phyloP scores from a whole-genome alignment of 1,140 invertebrate species.

The Danaus melanippus region DNA sequence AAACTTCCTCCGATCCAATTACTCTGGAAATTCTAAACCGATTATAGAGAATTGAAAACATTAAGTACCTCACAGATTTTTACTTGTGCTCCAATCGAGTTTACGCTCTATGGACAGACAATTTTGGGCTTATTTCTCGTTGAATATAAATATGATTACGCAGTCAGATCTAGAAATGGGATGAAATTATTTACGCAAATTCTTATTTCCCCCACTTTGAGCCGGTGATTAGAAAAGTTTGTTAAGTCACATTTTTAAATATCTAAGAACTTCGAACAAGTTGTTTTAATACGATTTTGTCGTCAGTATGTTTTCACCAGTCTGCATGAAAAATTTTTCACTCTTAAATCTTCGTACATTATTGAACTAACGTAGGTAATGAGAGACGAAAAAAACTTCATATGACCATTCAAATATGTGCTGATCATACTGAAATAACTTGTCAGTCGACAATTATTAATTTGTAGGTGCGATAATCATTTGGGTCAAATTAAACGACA shows the following conservation, averaged over 20 bases:
- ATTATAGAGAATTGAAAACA: conserved; percentile 71
- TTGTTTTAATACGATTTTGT: too few species aligned
- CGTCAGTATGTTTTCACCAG: too few species aligned
- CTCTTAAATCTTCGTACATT: too few species aligned
- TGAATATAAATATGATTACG: conserved; percentile 30
- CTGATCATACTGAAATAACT: too few species aligned
- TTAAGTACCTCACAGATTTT: conserved; percentile 65
- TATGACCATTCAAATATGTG: too few species aligned
- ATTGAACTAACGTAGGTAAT: too few species aligned
- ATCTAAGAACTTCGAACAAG: too few species aligned
- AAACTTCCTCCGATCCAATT: conserved; percentile 63
- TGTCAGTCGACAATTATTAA: too few species aligned
- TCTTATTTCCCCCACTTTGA: conserved; percentile 48
- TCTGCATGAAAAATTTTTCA: too few species aligned
- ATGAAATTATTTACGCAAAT: conserved; percentile 61
- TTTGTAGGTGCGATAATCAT: too few species aligned
- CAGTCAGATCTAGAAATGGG: conserved; percentile 63
- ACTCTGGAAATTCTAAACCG: conserved; percentile 70
- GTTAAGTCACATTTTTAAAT: conserved; percentile 32
- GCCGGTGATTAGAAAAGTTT: conserved; percentile 61
- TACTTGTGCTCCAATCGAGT: conserved; percentile 25
- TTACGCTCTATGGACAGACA: conserved; percentile 31
- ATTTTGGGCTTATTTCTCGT: conserved; percentile 28
- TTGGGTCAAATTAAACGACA: too few species aligned
- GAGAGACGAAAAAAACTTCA: too few species aligned